phyloP scores from a whole-genome alignment of 2,888 invertebrate species.

The Zele albiditarsus region DNA sequence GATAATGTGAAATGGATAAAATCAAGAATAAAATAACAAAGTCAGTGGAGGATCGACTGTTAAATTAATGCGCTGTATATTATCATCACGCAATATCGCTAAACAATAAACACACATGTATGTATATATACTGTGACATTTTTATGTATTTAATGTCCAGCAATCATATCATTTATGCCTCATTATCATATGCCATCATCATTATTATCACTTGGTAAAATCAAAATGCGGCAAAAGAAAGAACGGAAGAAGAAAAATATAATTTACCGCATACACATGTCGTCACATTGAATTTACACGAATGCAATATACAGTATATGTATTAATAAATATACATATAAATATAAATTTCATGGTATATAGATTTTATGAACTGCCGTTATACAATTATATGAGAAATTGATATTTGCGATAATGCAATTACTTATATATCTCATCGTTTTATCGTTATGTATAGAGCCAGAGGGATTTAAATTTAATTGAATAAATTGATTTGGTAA shows the following conservation, averaged over 20 bases:
- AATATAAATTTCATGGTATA: neutral
- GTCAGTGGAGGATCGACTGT: constrained; percentile 4
- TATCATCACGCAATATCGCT: constrained; percentile 6
- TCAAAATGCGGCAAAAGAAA: neutral
- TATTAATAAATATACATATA: neutral
- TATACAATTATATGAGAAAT: neutral
- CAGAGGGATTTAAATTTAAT: neutral
- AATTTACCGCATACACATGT: neutral
- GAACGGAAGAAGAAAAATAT: neutral
- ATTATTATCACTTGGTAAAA: constrained; percentile 3
- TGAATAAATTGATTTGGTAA: neutral
- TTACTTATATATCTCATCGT: neutral
- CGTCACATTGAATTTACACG: neutral
- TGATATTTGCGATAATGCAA: neutral
- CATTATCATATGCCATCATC: constrained; percentile 6
- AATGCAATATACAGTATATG: neutral
- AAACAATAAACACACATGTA: constrained; percentile 4
- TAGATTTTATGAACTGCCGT: neutral
- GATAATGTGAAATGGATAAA: neutral
- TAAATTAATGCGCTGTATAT: neutral
- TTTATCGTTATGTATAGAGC: neutral
- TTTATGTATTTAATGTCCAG: constrained; percentile 3
- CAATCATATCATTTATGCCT: constrained; percentile 9
- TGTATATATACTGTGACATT: constrained; percentile 1
- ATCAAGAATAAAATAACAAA: constrained; percentile 6